Conservation (phyloP, 2,113 vertebrate genomes). For the Odocoileus hemionus region DNA sequence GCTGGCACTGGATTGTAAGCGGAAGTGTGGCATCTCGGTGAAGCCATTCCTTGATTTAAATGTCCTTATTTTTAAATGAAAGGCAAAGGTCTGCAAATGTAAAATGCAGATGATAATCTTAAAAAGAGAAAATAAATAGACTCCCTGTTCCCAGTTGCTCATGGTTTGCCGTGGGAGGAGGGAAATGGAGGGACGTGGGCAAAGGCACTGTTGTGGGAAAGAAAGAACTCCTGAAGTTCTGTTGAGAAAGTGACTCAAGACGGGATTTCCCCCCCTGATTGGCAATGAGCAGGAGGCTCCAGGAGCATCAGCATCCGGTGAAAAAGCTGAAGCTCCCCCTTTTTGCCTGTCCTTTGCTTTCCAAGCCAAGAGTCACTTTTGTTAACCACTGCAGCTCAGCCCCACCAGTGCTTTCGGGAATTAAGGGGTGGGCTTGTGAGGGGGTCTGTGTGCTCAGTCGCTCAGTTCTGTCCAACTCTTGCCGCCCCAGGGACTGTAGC, state of each 20-base stretch:
- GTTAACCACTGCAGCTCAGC: neutral
- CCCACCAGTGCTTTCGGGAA: neutral
- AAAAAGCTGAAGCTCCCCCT: neutral
- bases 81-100: neutral
- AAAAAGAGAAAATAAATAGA: neutral
- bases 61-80: neutral
- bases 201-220: neutral
- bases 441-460: neutral
- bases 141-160: neutral
- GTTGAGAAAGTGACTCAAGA: neutral
- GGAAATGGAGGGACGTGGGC: fast-evolving
- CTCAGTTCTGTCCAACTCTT: neutral
- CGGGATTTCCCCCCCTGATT: neutral
- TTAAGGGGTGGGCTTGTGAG: neutral
- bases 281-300: neutral
- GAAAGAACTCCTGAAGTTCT: neutral
- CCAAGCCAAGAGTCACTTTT: neutral
- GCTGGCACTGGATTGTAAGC: neutral
- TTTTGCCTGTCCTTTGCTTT: neutral
- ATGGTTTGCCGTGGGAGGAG: neutral
- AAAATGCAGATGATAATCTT: neutral
- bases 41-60: neutral
- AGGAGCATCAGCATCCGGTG: neutral
- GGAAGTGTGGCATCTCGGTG: neutral
- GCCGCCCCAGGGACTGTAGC: neutral